Percentiles rank a stretch among this genome's conserved stretches.
Conservation (phyloP, 1,140 invertebrate genomes). For the Teleogryllus occipitalis region DNA sequence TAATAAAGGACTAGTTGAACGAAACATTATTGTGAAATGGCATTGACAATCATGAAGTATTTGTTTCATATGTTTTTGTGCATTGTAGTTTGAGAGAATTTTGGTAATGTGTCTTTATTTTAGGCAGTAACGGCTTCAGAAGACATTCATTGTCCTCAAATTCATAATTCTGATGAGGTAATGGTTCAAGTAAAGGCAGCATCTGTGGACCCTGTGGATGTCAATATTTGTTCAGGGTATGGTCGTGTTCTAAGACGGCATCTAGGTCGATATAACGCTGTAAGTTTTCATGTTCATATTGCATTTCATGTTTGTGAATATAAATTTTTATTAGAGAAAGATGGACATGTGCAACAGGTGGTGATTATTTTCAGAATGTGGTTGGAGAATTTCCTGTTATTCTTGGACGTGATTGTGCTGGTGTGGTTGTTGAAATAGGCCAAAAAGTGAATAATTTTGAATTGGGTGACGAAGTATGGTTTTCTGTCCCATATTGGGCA, state of each 20-base stretch:
- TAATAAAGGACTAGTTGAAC: too few species aligned
- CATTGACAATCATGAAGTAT: too few species aligned
- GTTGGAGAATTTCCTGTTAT: slow-evolving; percentile 46
- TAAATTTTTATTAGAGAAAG: too few species aligned
- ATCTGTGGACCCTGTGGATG: slow-evolving; percentile 53
- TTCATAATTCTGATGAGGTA: slow-evolving; percentile 48
- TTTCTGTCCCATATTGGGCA: slow-evolving; percentile 49
- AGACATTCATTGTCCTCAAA: slow-evolving; percentile 46
- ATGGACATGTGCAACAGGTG: too few species aligned
- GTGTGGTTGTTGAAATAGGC: slow-evolving; percentile 55
- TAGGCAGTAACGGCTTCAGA: slow-evolving; percentile 45
- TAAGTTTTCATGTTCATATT: slow-evolving; percentile 30
- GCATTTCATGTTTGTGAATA: not conserved
- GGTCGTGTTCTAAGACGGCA: slow-evolving; percentile 46
- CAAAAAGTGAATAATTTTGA: slow-evolving; percentile 47
- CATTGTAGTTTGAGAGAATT: too few species aligned
- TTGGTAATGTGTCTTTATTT: too few species aligned
- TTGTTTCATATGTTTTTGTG: too few species aligned
- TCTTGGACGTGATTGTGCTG: slow-evolving; percentile 59
- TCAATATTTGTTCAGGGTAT: slow-evolving; percentile 53
- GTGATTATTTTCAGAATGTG: slow-evolving; percentile 32
- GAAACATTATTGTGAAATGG: too few species aligned
- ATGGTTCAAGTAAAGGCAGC: slow-evolving; percentile 57
- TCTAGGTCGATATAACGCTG: slow-evolving; percentile 42
- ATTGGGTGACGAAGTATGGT: slow-evolving; percentile 56